phyloP scores from a whole-genome alignment of 2,113 vertebrate species.

The Spilogale gracilis region DNA sequence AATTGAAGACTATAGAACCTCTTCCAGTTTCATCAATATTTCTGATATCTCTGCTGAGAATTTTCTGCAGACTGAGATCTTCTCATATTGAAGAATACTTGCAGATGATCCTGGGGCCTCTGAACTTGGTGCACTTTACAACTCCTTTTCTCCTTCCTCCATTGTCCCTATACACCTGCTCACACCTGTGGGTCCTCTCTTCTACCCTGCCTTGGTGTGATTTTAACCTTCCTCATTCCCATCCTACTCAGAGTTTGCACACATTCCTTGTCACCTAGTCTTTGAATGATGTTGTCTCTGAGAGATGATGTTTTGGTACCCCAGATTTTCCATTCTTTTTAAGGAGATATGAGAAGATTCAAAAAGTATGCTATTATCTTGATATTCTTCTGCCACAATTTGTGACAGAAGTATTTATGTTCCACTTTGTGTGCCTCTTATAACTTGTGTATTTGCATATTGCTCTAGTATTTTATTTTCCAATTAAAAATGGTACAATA shows the following conservation, averaged over 20 bases:
- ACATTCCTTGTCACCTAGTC: neutral
- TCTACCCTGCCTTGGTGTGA: accelerated
- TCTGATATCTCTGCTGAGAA: neutral
- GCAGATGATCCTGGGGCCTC: neutral
- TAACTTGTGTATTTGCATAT: neutral
- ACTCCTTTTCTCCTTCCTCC: neutral
- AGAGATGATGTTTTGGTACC: neutral
- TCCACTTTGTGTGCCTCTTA: neutral
- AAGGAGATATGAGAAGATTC: neutral
- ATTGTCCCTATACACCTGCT: neutral
- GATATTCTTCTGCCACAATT: neutral
- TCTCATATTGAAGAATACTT: no score
- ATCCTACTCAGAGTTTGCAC: neutral
- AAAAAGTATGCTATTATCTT: neutral
- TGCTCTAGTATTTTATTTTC: neutral
- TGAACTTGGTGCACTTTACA: neutral
- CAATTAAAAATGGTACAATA: neutral
- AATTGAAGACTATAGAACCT: neutral
- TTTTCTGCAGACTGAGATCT: neutral
- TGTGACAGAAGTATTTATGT: neutral
- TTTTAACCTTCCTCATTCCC: neutral
- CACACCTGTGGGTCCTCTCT: neutral
- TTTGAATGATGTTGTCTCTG: neutral
- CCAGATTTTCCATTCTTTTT: neutral
- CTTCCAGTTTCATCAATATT: neutral